Evolutionary conservation across 2,797 vertebrate genomes (phyloP).

Genomic region (Jordanella pulchra): DNA sequence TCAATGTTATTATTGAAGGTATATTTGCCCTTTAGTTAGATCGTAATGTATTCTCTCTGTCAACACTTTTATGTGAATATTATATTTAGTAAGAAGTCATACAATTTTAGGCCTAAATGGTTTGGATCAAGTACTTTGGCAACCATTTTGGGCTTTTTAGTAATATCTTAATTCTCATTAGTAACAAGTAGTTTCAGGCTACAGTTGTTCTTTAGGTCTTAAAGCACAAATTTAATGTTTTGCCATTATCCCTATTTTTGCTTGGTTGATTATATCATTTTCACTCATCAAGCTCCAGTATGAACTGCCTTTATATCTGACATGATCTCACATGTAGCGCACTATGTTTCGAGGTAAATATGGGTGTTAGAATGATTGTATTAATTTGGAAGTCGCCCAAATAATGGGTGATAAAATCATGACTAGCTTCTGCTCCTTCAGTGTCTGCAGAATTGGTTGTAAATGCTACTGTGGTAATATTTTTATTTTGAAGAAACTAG

Average conservation of each 20-base stretch:
- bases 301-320: neutral
- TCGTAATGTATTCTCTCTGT: too few relatives aligned
- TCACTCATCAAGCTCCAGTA: too few relatives aligned
- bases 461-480: neutral
- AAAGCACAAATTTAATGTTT: neutral
- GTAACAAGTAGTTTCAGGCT: neutral
- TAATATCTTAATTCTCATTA: neutral
- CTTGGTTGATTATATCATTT: neutral
- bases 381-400: neutral
- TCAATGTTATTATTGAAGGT: too few relatives aligned
- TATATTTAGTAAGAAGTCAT: too few relatives aligned
- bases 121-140: too few relatives aligned
- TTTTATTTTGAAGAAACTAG: neutral
- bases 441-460: neutral
- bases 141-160: too few relatives aligned
- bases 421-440: neutral
- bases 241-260: neutral
- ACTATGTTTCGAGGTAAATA: neutral
- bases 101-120: too few relatives aligned
- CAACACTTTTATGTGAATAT: too few relatives aligned
- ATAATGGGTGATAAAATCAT: neutral
- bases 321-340: neutral
- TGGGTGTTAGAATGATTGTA: neutral
- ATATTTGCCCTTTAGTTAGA: too few relatives aligned
- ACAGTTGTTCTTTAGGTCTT: neutral